Evolutionary conservation across 2,797 vertebrate species (phyloP).

Genomic region (Pygocentrus nattereri): DNA sequence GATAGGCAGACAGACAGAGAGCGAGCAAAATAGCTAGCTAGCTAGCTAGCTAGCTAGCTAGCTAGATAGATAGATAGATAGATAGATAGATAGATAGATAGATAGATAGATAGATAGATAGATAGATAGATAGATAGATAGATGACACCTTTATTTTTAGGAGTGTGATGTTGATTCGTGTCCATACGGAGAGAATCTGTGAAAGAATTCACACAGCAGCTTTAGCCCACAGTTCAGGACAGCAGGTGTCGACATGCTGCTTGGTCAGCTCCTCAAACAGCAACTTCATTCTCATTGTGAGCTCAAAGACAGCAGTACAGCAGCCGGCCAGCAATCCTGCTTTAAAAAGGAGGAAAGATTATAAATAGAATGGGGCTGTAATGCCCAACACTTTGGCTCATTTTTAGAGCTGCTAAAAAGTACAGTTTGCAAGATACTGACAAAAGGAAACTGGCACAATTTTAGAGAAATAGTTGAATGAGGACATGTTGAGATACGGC

Average conservation of each 20-base stretch:
- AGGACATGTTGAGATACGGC: neutral
- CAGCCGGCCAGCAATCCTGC: neutral
- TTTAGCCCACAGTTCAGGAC: neutral
- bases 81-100: no score
- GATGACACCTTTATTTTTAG: no score
- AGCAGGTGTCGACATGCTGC: neutral
- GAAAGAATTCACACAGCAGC: neutral
- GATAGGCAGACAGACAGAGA: no score
- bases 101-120: no score
- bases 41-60: no score
- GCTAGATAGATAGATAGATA: no score
- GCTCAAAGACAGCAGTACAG: neutral
- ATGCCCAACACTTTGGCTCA: neutral
- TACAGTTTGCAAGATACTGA: neutral
- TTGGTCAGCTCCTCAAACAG: constrained; percentile 5
- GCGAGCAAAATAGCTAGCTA: no score
- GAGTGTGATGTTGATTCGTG: neutral
- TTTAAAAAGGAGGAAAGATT: constrained; percentile 13
- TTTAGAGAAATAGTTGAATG: neutral
- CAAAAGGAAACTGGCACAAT: constrained; percentile 6
- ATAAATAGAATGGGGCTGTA: constrained; percentile 9
- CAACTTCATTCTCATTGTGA: neutral
- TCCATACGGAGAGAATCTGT: neutral
- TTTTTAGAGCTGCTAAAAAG: neutral
- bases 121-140: no score